Conservation (phyloP, 2,888 invertebrate genomes). For the Cephus sareptanus region DNA sequence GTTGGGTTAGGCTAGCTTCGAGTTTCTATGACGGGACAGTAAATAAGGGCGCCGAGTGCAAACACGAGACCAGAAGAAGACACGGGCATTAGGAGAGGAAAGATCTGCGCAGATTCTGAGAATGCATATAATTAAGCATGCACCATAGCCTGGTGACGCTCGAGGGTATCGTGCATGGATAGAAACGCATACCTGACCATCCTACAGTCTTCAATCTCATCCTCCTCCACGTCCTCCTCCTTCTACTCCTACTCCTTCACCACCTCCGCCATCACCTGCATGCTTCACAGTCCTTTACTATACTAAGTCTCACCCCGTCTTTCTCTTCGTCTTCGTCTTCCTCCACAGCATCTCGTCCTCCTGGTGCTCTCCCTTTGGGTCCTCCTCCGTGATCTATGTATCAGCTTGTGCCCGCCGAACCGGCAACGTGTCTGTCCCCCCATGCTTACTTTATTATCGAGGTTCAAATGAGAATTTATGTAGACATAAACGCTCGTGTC, state of each 20-base stretch:
- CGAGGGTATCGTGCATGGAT: not conserved
- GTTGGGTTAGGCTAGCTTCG: conserved; percentile 18
- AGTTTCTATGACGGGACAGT: conserved; percentile 41
- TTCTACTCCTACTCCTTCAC: conserved; percentile 22
- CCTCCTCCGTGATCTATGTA: conserved; percentile 49
- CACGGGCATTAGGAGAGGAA: conserved; percentile 47
- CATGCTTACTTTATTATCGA: conserved; percentile 60
- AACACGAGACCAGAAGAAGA: conserved; percentile 45
- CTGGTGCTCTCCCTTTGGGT: conserved; percentile 5
- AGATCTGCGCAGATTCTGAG: conserved; percentile 55
- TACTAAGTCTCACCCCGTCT: conserved; percentile 10
- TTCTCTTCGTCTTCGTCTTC: conserved; percentile 17
- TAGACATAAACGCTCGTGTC: conserved; percentile 61
- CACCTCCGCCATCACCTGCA: conserved; percentile 1
- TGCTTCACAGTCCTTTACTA: conserved; percentile 7
- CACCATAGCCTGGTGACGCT: conserved; percentile 13
- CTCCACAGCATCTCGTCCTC: conserved; percentile 25
- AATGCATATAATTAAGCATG: conserved; percentile 60
- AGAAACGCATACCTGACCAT: not conserved
- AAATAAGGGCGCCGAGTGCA: conserved; percentile 45
- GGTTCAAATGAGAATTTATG: conserved; percentile 63
- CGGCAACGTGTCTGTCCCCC: conserved; percentile 47
- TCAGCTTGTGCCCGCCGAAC: conserved; percentile 47
- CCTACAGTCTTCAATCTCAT: not conserved
- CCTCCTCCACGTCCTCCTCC: not conserved